These are phyloP conservation scores for Lacerta bilineata DNA, from an alignment of 2,797 vertebrate genomes.

Conservation along the genomic window DNA sequence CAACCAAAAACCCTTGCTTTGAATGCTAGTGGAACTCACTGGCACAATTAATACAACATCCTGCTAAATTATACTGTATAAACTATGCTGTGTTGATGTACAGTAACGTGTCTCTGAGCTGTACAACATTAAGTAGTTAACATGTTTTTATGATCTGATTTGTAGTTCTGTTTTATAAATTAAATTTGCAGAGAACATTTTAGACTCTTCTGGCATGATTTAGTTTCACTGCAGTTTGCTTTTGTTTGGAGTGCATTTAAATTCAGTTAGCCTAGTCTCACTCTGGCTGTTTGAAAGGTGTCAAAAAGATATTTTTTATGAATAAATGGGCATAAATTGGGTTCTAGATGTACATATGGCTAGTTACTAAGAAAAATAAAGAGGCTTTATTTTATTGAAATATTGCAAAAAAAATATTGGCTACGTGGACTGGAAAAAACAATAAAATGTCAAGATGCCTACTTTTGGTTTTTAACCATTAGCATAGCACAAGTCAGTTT, in stretches of 20 bases:
- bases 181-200: constrained; percentile 52
- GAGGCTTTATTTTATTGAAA: constrained; percentile 36
- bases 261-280: constrained; percentile 43
- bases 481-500: constrained; percentile 67
- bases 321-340: constrained; percentile 52
- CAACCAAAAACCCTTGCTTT: constrained; percentile 67
- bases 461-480: constrained; percentile 50
- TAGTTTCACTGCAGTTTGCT: constrained; percentile 47
- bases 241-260: constrained; percentile 44
- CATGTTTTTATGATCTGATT: constrained; percentile 70
- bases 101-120: constrained; percentile 52
- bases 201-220: constrained; percentile 44
- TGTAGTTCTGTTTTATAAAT: constrained; percentile 66
- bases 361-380: constrained; percentile 55
- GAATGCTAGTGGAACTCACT: constrained; percentile 56
- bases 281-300: constrained; percentile 50
- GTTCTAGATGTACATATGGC: constrained; percentile 57
- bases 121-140: constrained; percentile 58
- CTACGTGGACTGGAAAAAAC: constrained; percentile 63
- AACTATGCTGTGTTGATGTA: constrained; percentile 57
- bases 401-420: constrained; percentile 52
- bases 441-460: constrained; percentile 49
- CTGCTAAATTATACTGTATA: constrained; percentile 60
- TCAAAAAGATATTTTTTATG: constrained; percentile 55
- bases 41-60: constrained; percentile 46